These are phyloP conservation scores for Ditula angustiorana DNA, from an alignment of 2,888 invertebrate genomes.

Conservation along the genomic window DNA sequence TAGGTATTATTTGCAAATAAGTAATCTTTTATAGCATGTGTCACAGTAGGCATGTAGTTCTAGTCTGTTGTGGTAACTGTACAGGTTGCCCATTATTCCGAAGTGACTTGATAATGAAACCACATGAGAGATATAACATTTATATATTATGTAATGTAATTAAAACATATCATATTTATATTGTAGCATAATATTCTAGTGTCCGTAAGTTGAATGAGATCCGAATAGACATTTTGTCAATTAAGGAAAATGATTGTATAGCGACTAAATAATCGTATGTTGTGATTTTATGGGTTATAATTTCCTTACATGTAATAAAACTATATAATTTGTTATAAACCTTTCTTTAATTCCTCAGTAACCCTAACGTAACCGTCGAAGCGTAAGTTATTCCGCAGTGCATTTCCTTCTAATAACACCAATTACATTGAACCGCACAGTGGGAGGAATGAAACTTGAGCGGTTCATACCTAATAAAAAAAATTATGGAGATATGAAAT, in stretches of 20 bases:
- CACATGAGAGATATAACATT: conserved; percentile 52
- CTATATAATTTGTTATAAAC: conserved; percentile 72
- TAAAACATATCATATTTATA: conserved; percentile 69
- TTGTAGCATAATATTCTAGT: conserved; percentile 43
- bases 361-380: no score
- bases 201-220: conserved; percentile 45
- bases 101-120: conserved; percentile 26
- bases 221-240: conserved; percentile 52
- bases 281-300: conserved; percentile 62
- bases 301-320: conserved; percentile 42
- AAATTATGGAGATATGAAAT: no score
- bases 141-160: conserved; percentile 54
- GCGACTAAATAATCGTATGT: conserved; percentile 49
- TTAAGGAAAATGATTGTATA: conserved; percentile 51
- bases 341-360: conserved; percentile 42
- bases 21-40: neutral
- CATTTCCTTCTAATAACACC: no score
- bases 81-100: conserved; percentile 29
- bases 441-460: no score
- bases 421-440: no score
- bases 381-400: no score
- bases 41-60: conserved; percentile 26
- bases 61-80: conserved; percentile 33
- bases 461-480: no score
- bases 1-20: conserved; percentile 27